Percentiles rank a stretch among this genome's conserved stretches.
Evolutionary conservation across 2,113 vertebrate species (phyloP).

Genomic region (Nanorana parkeri): DNA sequence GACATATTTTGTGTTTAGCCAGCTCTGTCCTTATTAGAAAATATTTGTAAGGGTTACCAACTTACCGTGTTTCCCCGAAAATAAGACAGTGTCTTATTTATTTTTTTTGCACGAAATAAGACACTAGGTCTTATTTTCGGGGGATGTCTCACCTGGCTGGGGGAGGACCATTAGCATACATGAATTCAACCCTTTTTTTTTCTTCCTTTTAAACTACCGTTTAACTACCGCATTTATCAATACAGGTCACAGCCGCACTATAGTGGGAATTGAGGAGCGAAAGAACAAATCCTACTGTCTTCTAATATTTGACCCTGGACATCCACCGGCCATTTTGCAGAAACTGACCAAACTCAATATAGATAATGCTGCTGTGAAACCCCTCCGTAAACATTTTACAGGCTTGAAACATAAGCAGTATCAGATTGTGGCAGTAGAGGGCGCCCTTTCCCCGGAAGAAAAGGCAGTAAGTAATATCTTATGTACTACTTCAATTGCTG

Average conservation of each 20-base stretch:
- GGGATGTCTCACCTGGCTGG: too few species aligned
- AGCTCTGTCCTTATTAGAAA: too few species aligned
- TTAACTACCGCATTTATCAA: background rate
- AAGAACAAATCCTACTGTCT: constrained; percentile 84
- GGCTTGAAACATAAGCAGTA: constrained; percentile 90
- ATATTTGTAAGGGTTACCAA: too few species aligned
- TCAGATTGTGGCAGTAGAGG: constrained; percentile 85
- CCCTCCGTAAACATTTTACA: constrained; percentile 75
- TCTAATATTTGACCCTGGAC: constrained; percentile 86
- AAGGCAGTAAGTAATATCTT: constrained; percentile 77
- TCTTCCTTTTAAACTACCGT: too few species aligned
- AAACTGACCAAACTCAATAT: constrained; percentile 75
- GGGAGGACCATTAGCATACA: too few species aligned
- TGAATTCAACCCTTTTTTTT: too few species aligned
- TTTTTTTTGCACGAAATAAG: too few species aligned
- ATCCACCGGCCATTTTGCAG: constrained; percentile 78
- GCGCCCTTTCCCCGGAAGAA: constrained; percentile 82
- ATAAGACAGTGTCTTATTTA: too few species aligned
- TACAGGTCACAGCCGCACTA: constrained; percentile 87
- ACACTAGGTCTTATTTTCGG: too few species aligned
- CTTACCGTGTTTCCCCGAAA: too few species aligned
- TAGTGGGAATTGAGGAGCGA: constrained; percentile 90
- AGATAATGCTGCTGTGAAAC: constrained; percentile 67
- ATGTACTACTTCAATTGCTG: too few species aligned
- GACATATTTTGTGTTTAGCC: too few species aligned